Conservation (phyloP, 2,797 vertebrate species). For the Tapirus indicus region DNA sequence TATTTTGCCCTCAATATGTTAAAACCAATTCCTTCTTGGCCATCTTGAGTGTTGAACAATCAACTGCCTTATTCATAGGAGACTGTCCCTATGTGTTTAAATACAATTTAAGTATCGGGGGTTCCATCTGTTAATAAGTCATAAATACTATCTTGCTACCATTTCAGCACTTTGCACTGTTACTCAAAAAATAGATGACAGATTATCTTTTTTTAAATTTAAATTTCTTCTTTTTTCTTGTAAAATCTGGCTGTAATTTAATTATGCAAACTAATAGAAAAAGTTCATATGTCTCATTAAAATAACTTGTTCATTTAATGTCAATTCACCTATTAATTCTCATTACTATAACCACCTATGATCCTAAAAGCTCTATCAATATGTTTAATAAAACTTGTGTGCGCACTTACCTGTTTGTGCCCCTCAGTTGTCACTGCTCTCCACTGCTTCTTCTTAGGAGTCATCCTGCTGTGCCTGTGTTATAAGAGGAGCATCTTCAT, state of each 20-base stretch:
- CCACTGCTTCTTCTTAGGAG: background rate
- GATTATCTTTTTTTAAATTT: background rate
- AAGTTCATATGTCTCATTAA: background rate
- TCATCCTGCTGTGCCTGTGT: accelerated
- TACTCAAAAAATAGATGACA: background rate
- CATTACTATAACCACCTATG: background rate
- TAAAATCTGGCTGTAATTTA: background rate
- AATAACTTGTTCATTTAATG: background rate
- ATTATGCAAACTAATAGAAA: background rate
- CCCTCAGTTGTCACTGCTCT: background rate
- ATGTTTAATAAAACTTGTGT: background rate
- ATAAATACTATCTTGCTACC: background rate
- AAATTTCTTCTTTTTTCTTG: background rate
- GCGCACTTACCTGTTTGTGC: accelerated
- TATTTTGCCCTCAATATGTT: background rate
- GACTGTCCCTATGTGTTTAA: background rate
- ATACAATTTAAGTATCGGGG: background rate
- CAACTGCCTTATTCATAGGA: background rate
- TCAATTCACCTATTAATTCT: background rate
- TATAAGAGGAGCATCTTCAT: accelerated
- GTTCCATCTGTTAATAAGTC: background rate
- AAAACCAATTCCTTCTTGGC: background rate
- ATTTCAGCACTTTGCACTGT: background rate
- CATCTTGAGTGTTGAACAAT: background rate
- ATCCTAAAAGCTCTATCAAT: background rate